phyloP scores from a whole-genome alignment of 2,888 invertebrate species.

The Ferrisia virgata region DNA sequence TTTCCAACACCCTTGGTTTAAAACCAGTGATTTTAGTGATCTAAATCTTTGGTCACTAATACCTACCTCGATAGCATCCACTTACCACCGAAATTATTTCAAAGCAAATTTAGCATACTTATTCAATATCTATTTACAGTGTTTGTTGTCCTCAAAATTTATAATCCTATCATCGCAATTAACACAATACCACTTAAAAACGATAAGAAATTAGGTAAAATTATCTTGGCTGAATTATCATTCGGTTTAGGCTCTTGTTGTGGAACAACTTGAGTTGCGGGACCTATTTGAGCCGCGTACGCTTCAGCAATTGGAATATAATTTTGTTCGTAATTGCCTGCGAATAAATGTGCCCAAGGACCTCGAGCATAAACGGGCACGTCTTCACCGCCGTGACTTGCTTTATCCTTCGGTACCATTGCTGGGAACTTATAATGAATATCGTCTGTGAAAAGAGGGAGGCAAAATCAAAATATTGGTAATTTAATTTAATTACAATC shows the following conservation, averaged over 20 bases:
- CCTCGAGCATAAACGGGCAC: conserved; percentile 60
- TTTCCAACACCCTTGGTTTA: too few relatives aligned
- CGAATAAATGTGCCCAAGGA: conserved; percentile 77
- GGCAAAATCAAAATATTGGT: not conserved
- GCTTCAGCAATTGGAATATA: conserved; percentile 73
- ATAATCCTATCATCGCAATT: too few relatives aligned
- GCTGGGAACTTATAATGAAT: conserved; percentile 50
- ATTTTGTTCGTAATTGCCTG: conserved; percentile 75
- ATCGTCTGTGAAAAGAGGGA: not conserved
- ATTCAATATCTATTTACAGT: too few relatives aligned
- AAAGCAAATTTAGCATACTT: too few relatives aligned
- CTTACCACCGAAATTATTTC: too few relatives aligned
- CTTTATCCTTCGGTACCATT: conserved; percentile 47
- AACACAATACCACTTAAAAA: not conserved
- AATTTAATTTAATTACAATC: too few relatives aligned
- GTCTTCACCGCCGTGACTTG: conserved; percentile 51
- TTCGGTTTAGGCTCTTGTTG: not conserved
- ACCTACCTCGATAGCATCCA: too few relatives aligned
- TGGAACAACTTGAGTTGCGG: conserved; percentile 51
- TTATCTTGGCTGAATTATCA: not conserved
- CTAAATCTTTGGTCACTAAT: too few relatives aligned
- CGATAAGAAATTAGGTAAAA: not conserved
- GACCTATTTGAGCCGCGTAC: conserved; percentile 70
- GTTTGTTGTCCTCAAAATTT: too few relatives aligned
- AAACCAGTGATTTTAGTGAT: too few relatives aligned